Conservation (phyloP, 2,797 vertebrate genomes). For the Enteromius fasciolatus region DNA sequence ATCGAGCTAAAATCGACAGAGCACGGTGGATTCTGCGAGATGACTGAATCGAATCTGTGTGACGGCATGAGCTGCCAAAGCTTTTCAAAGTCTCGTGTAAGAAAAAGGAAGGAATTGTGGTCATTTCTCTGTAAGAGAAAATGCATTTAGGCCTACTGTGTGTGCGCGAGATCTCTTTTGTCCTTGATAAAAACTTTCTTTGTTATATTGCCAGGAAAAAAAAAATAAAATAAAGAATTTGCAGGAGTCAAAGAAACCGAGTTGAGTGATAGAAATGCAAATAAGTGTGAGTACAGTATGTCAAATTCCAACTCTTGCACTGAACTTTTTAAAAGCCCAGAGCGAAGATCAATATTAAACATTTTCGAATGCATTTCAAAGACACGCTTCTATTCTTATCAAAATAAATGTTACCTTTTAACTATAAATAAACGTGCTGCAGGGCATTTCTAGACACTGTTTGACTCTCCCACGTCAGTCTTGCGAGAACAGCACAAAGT, state of each 20-base stretch:
- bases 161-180: neutral
- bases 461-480: constrained; percentile 4
- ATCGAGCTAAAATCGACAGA: constrained; percentile 21
- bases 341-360: constrained; percentile 12
- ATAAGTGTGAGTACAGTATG: neutral
- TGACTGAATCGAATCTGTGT: constrained; percentile 29
- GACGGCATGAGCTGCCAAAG: constrained; percentile 7
- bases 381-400: neutral
- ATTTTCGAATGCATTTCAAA: constrained; percentile 35
- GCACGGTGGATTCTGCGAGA: constrained; percentile 18
- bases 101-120: neutral
- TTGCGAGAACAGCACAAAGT: constrained; percentile 5
- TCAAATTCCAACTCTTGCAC: neutral
- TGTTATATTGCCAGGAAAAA: neutral
- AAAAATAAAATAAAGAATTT: neutral
- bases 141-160: neutral
- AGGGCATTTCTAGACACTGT: constrained; percentile 29
- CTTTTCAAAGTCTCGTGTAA: constrained; percentile 5
- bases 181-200: neutral
- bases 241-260: neutral
- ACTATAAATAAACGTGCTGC: constrained; percentile 44
- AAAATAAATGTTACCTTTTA: constrained; percentile 28
- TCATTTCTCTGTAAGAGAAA: neutral
- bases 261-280: neutral
- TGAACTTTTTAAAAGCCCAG: neutral